These are phyloP conservation scores for Potorous gilbertii DNA, from an alignment of 2,797 vertebrate genomes.

Conservation along the genomic window DNA sequence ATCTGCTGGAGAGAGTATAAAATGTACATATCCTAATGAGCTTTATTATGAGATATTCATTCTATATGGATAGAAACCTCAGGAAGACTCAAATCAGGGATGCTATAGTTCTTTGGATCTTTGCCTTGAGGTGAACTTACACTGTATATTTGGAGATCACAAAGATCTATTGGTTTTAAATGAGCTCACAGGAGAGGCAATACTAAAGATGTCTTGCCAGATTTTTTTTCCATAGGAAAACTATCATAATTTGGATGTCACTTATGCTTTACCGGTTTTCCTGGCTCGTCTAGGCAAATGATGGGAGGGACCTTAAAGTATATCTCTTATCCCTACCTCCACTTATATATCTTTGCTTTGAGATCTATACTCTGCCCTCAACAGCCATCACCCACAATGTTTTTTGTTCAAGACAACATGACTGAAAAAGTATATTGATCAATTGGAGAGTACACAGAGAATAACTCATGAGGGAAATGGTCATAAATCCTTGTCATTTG, in stretches of 20 bases:
- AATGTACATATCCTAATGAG: not conserved
- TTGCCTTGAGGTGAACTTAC: not conserved
- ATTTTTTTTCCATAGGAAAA: not conserved
- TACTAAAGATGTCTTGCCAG: not conserved
- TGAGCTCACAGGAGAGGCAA: not conserved
- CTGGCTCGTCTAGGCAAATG: not conserved
- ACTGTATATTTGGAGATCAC: not conserved
- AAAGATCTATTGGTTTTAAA: no score
- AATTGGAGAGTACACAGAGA: not conserved
- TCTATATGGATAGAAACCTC: not conserved
- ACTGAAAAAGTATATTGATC: not conserved
- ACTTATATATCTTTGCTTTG: not conserved
- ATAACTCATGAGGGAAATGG: not conserved
- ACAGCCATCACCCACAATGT: not conserved
- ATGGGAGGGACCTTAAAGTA: not conserved
- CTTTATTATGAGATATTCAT: not conserved
- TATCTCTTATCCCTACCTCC: not conserved
- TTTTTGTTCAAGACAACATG: not conserved
- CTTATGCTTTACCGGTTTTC: not conserved
- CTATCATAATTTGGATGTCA: not conserved
- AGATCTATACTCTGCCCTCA: not conserved
- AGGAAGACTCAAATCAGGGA: not conserved
- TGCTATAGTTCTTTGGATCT: not conserved
- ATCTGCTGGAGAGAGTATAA: not conserved
- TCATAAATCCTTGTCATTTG: not conserved